phyloP scores from a whole-genome alignment of 2,113 vertebrate species.

The Aldabrachelys gigantea region DNA sequence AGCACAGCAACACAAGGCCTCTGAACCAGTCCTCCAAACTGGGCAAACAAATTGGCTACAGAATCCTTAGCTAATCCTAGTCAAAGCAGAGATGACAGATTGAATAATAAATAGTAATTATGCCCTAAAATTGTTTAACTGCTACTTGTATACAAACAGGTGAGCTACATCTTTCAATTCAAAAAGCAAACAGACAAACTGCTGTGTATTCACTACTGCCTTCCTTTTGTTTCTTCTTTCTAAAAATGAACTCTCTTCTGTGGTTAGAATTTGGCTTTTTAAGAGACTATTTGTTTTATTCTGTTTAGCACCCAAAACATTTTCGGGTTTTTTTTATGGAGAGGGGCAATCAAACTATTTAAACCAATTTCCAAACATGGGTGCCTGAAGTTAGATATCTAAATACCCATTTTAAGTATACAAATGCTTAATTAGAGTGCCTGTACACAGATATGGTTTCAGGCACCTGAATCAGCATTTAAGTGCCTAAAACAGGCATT shows the following conservation, averaged over 20 bases:
- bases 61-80: background rate
- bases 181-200: background rate
- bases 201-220: background rate
- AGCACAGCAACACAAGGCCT: background rate
- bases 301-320: background rate
- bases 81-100: background rate
- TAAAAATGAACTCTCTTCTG: conserved; percentile 16
- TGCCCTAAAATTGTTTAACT: background rate
- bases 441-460: background rate
- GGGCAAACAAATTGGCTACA: background rate
- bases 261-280: conserved; percentile 2
- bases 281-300: conserved; percentile 47
- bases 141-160: background rate
- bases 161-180: background rate
- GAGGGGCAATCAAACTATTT: background rate
- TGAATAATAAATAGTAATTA: background rate
- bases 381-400: background rate
- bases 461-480: background rate
- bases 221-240: conserved; percentile 29
- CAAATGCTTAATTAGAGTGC: background rate
- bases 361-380: background rate
- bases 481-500: no score
- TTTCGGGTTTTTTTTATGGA: background rate
- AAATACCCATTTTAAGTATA: background rate
- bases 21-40: background rate